Base-by-base conservation (phyloP, 1,140 invertebrate species). In the Drosophila kepulauana region DNA sequence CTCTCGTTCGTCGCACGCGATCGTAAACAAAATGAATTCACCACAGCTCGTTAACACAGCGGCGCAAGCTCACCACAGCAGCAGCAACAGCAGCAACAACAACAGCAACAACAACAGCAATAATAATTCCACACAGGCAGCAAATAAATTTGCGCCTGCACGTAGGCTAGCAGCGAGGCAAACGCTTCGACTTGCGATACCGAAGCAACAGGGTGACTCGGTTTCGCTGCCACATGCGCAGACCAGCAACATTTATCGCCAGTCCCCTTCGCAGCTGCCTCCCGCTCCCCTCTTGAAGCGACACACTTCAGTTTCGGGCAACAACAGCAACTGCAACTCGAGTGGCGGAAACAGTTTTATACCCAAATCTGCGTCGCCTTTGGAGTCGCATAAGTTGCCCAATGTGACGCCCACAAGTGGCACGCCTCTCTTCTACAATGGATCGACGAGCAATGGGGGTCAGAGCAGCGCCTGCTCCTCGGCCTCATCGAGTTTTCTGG, bases 61-160 rank as follows among this genome's bases (percentile, higher is more conserved):
- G 33, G 71, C 78, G 72, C 66, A 77, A 79, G 69, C 75, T 75
- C 81, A 84, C 73, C 78, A 84, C 56, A 61, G 28, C 15, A 59
- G 63, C 38, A 52, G 7, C 52, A 30, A 8, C 52, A 38, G 1
- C 54, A 49, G 13, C 45, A 68, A 13, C 64, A 58, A 1, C 66
- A 56, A 5, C 63, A 41, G n/a, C 65, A 69, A 11, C 65, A 52
- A 4, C 49, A 54, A 30, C 48, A 56, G 16, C 48, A 46, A 30
- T 66, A 57, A 30, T 13, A 46, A 46, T 16, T 8, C 16, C 45
- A 16, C 6, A 11, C 66, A 28, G 35, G 10, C 57, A 1, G 65
- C 67, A 61, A 86, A 92, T 82, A 87, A 90, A 69, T 92, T 82
- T 59, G 88, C 91, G 91, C 91, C 91, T 89, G 89, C 89, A 81